Evolutionary conservation across 2,113 vertebrate genomes (phyloP), one percentile per base, ranked within the genome.

Genomic region (Mixornis gularis): DNA sequence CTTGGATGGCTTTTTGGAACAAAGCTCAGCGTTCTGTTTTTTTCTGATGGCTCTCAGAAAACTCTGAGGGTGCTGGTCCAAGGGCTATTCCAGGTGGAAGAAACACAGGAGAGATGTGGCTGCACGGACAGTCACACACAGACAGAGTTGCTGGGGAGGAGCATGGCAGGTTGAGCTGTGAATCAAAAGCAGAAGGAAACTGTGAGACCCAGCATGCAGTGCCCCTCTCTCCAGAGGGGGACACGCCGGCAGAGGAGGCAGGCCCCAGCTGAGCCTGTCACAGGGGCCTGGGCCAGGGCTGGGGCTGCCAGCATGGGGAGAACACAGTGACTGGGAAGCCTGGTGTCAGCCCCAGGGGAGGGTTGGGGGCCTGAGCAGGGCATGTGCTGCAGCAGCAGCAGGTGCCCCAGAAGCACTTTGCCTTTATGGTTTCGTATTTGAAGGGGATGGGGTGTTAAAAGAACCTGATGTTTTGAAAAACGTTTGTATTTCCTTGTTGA

Each of bases 401-500:
- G 30, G 7, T 64, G 76, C 41, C 30, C 14, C 58, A 87, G 26
- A 32, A 51, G 12, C 30, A 19, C 46, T 34, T 34, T 51, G 49
- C 16, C 43, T 65, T 32, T 20, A 12, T 14, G 27, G 40, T 10
- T 71, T 76, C 0, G 0, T 20, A 19, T 72, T 79, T 55, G 48
- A 64, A 44, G 41, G 68, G 17, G 10, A 26, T 8, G 13, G 7
- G 7, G 17, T 64, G 64, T 65, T 76, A 85, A 81, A 92, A 90
- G 70, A 85, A 60, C 40, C 55, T 66, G 41, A 84, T 44, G 32
- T 52, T 87, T 95, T 53, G 19, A 68, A 76, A 79, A 59, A 62
- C 1, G 2, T 95, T 89, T 79, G 68, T 73, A 34, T 79, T 86
- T 96, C 80, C 40, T 60, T 65, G 87, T 79, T 95, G 93, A 68